Base-by-base conservation (phyloP, 2,888 invertebrate genomes). In the Pantelozetes paolii region DNA sequence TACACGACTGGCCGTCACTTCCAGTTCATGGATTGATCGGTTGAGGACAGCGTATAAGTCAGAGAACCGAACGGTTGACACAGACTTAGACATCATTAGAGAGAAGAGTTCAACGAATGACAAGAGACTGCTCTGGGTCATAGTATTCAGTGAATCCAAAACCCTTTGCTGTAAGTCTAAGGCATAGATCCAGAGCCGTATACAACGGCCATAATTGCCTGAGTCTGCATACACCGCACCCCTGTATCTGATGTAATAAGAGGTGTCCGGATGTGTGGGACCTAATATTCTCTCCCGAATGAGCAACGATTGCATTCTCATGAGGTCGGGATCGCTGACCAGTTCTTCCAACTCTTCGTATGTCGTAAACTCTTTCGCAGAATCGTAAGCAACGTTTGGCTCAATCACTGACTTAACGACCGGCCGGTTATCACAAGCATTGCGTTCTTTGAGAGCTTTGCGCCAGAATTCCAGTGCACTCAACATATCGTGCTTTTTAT, bases 121-220 rank as follows among this genome's bases (percentile, higher is more conserved):
- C 81, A 94, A 89, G 76, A 97, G 86, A 77, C 92, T 92, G 81
- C 93, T 93, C 82, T 95, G 94, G 15, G 96, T 96, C 89, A 95
- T 91, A 32, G 93, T 92, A 82, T 92, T 93, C 71, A 97, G 87
- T 26, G 96, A 92, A 79, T 94, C 93, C 78, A 96, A 85, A 84
- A 94, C 92, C 77, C 89, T 88, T 82, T 94, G 93, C 79, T 96
- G 96, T 92, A 95, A 94, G 82, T 94, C 94, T 57, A 97, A 86
- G 36, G 96, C 96, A 84, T 97, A 95, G 83, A 93, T 92, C 97
- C 97, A 97, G 77, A 97, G 86, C 80, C 91, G 89, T 77, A 96
- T 92, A 84, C 96, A 97, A 20, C 85, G 80, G 73, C 89, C 87
- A 85, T 95, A 96, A 80, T 94, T 91, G 2, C 96, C 93, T 77